phyloP scores from a whole-genome alignment of 1,140 invertebrate genomes.

The Pachyrhynchus sulphureomaculatus region DNA sequence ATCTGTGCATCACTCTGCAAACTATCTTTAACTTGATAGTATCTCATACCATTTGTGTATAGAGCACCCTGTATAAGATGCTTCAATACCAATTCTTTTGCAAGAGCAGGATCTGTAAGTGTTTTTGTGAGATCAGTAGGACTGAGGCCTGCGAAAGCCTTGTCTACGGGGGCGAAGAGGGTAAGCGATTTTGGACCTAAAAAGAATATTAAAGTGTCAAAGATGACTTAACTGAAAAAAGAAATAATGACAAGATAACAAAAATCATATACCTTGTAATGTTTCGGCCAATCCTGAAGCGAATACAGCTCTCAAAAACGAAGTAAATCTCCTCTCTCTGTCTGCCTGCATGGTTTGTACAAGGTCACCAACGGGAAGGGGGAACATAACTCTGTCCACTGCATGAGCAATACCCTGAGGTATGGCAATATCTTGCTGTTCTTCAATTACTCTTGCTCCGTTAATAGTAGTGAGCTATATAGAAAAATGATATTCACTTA shows the following conservation, averaged over 20 bases:
- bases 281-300: constrained; percentile 72
- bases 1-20: constrained; percentile 65
- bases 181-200: constrained; percentile 79
- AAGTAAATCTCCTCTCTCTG: constrained; percentile 74
- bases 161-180: constrained; percentile 80
- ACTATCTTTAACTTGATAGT: constrained; percentile 79
- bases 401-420: constrained; percentile 84
- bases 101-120: constrained; percentile 61
- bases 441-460: constrained; percentile 73
- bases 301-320: constrained; percentile 73
- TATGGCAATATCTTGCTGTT: constrained; percentile 79
- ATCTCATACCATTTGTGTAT: constrained; percentile 81
- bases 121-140: constrained; percentile 62
- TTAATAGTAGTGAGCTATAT: constrained; percentile 77
- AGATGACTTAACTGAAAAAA: neutral
- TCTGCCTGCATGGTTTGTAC: constrained; percentile 80
- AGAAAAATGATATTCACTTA: no score
- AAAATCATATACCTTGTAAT: constrained; percentile 69
- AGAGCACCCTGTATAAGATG: constrained; percentile 76
- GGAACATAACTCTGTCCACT: constrained; percentile 85
- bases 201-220: neutral
- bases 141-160: constrained; percentile 70
- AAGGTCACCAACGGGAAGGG: constrained; percentile 78
- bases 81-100: constrained; percentile 73
- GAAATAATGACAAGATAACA: no score